Evolutionary conservation across 2,113 vertebrate genomes (phyloP), one percentile per base, ranked within the genome.

Genomic region (Rattus norvegicus): DNA sequence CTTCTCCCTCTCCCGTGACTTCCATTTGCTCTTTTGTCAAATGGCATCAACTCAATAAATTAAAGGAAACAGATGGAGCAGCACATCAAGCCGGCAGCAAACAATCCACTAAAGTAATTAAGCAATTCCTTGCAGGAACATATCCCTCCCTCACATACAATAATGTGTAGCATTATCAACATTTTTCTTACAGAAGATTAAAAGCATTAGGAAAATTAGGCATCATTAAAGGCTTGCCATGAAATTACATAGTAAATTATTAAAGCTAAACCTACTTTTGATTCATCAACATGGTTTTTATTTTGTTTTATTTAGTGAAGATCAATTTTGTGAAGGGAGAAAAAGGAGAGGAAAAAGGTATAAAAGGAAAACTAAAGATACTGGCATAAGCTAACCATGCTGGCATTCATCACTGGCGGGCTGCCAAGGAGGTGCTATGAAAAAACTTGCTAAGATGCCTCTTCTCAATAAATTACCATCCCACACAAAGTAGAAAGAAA

Each of bases 211-310:
- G 95, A 95, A 98, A 97, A 95, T 61, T 90, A 96, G 98, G 89
- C 67, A 88, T 93, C 94, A 94, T 97, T 96, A 89, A 97, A 65
- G 26, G 70, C 20, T 70, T 97, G 76, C 90, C 83, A 39, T 97
- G 95, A 98, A 98, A 98, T 97, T 98, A 96, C 94, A 95, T 88
- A 92, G 73, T 94, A 90, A 98, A 98, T 98, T 98, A 98, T 97
- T 97, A 92, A 98, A 96, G 6, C 63, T 80, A 98, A 97, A 93
- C 0, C 1, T 52, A 95, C 96, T 96, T 96, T 96, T 94, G 52
- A 79, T 72, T 73, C 94, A 81, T 94, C 61, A 93, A 77, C 20
- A 5, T 97, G 86, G 91, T 96, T 83, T 95, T 91, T 93, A 33
- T 43, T 84, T 61, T 84, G 47, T 97, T 97, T 96, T 91, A 65